A percentile compares a stretch with the other conserved stretches of the same genome.
Conservation (phyloP, 2,797 vertebrate species). For the Tiaroga cobitis region DNA sequence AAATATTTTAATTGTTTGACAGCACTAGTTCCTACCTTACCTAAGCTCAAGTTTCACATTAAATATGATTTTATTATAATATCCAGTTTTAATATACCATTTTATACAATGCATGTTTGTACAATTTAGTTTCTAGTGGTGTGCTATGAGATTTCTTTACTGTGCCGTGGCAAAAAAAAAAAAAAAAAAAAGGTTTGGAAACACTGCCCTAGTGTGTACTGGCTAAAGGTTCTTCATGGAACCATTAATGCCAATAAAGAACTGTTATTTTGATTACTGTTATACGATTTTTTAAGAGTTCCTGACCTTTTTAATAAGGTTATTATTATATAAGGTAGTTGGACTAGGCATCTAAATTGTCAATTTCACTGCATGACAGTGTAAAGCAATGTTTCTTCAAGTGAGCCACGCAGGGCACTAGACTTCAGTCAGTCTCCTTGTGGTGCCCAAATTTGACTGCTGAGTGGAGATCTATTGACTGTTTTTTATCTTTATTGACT, state of each 20-base stretch:
- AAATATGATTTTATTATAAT: too few species aligned
- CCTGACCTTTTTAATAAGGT: not conserved
- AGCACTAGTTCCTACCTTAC: too few species aligned
- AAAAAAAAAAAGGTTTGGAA: too few species aligned
- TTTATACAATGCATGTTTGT: too few species aligned
- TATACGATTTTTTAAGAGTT: not conserved
- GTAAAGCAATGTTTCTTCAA: not conserved
- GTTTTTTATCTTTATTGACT: slow-evolving; percentile 31
- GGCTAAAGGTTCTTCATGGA: not conserved
- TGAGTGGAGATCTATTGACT: slow-evolving; percentile 7
- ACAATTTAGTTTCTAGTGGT: too few species aligned
- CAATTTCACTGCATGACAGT: not conserved
- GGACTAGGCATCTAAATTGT: not conserved
- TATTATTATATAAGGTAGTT: too few species aligned
- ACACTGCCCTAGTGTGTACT: not conserved
- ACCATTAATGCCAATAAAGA: not conserved
- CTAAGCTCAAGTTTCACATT: too few species aligned
- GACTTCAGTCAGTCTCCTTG: not conserved
- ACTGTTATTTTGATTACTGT: not conserved
- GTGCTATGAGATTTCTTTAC: too few species aligned
- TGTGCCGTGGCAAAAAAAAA: too few species aligned
- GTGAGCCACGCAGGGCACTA: not conserved
- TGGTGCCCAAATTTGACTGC: not conserved
- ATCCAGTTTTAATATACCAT: too few species aligned
- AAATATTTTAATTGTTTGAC: too few species aligned